Percentiles rank a stretch among this genome's conserved stretches.
phyloP scores from a whole-genome alignment of 1,140 invertebrate species.

The Drosophila neocordata region DNA sequence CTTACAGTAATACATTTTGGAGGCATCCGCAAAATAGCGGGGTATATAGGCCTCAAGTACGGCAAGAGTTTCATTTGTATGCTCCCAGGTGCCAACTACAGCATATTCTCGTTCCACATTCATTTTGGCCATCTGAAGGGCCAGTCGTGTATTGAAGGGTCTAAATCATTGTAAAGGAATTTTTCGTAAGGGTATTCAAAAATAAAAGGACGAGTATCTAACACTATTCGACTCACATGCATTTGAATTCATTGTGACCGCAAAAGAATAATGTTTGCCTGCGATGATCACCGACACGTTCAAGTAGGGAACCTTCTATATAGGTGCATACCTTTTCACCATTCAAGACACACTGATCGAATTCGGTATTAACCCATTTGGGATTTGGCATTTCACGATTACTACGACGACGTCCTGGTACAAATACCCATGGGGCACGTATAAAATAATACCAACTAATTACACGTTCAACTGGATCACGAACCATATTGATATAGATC shows the following conservation, averaged over 20 bases:
- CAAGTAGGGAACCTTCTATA: constrained; percentile 90
- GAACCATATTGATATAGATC: constrained; percentile 94
- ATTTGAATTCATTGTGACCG: constrained; percentile 87
- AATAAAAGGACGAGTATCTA: no score
- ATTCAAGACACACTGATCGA: constrained; percentile 92
- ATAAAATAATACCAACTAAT: constrained; percentile 94
- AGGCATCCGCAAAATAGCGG: constrained; percentile 90
- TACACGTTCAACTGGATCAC: constrained; percentile 94
- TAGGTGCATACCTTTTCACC: constrained; percentile 92
- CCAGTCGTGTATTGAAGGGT: constrained; percentile 91
- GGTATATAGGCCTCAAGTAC: constrained; percentile 93
- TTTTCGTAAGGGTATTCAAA: no score
- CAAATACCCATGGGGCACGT: constrained; percentile 89
- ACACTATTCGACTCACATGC: no score
- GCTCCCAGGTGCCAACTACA: constrained; percentile 93
- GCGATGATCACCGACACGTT: constrained; percentile 92
- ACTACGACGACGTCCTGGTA: constrained; percentile 82
- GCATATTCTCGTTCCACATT: constrained; percentile 93
- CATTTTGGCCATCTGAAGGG: constrained; percentile 90
- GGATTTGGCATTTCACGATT: constrained; percentile 92
- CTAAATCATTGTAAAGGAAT: no score
- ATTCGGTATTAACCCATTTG: constrained; percentile 89
- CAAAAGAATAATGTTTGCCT: constrained; percentile 91
- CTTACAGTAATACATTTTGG: constrained; percentile 90
- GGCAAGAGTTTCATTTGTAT: constrained; percentile 91